Base-by-base conservation (phyloP, 1,140 invertebrate species). In the Andrena cerasifolii region DNA sequence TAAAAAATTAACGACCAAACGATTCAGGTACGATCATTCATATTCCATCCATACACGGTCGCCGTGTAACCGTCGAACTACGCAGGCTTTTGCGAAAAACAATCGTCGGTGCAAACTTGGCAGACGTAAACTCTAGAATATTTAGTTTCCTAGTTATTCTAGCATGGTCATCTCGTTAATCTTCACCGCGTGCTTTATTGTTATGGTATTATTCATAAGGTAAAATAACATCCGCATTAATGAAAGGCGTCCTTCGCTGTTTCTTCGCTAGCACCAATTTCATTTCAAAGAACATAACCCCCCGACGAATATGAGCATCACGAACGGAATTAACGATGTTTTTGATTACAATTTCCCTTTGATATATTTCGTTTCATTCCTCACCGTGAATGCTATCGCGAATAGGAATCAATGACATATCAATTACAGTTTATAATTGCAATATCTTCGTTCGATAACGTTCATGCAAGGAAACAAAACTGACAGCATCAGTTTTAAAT, bases 151-250 rank as follows among this genome's bases (percentile, higher is more conserved):
- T 24, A 7, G 21, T 58, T 58, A 56, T 21, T n/a, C 12, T 36
- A 76, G 40, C 18, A 40, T 68, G 53, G 14, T 74, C 18, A n/a
- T 43, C 47, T 21, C 10, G n/a, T 33, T 68, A 18, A 56, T 56
- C 36, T 68, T 45, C 10, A 33, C 2, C 18, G 51, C 36, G 3
- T 58, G 3, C 31, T 58, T 67, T 58, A 36, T 68, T 1, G 28
- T 21, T 26, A 28, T 67, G 7, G 0, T 58, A 67, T 36, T 75
- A 26, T 28, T 56, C 10, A 33, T 68, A 18, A 68, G 73, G 73
- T 76, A 45, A 51, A 47, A 63, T 10, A 21, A 7, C 2, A 53
- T 51, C 28, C 10, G 12, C 43, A 43, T 43, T 2, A 14, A 10
- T 21, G 24, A 1, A 31, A 14, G 21, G n/a, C 4, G 4, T n/a